These are phyloP conservation scores for Griposia aprilina DNA, from an alignment of 2,888 invertebrate genomes.

Conservation along the genomic window DNA sequence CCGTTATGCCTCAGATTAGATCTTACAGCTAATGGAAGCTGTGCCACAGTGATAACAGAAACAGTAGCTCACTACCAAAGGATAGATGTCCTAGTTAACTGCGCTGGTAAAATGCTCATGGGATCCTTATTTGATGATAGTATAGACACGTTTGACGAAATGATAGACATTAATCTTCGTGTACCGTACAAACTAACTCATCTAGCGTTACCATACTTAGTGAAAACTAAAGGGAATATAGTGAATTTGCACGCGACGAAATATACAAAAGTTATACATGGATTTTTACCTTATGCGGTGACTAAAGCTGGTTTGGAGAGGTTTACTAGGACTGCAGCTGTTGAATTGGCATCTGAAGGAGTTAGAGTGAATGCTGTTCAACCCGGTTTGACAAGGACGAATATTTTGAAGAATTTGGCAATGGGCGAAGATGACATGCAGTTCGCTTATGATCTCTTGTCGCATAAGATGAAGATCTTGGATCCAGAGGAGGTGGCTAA, in stretches of 20 bases:
- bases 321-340: conserved; percentile 74
- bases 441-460: conserved; percentile 60
- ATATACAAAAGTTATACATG: conserved; percentile 87
- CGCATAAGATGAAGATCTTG: conserved; percentile 67
- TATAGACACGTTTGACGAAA: conserved; percentile 94
- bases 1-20: conserved; percentile 88
- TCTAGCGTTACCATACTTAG: conserved; percentile 94
- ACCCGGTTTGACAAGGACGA: conserved; percentile 74
- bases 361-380: conserved; percentile 75
- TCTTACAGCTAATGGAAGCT: conserved; percentile 91
- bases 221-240: conserved; percentile 94
- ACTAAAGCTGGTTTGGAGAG: conserved; percentile 74
- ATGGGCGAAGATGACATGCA: conserved; percentile 70
- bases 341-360: conserved; percentile 73
- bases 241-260: conserved; percentile 97
- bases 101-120: conserved; percentile 93
- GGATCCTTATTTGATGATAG: conserved; percentile 94
- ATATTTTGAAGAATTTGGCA: conserved; percentile 70
- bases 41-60: conserved; percentile 91
- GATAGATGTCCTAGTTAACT: conserved; percentile 94
- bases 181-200: conserved; percentile 94
- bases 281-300: conserved; percentile 72
- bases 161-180: conserved; percentile 95
- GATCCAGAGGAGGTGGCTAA: conserved; percentile 77
- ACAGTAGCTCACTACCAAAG: conserved; percentile 92